Evolutionary conservation across 2,888 invertebrate genomes (phyloP).

Genomic region (Ctenicera cuprea): DNA sequence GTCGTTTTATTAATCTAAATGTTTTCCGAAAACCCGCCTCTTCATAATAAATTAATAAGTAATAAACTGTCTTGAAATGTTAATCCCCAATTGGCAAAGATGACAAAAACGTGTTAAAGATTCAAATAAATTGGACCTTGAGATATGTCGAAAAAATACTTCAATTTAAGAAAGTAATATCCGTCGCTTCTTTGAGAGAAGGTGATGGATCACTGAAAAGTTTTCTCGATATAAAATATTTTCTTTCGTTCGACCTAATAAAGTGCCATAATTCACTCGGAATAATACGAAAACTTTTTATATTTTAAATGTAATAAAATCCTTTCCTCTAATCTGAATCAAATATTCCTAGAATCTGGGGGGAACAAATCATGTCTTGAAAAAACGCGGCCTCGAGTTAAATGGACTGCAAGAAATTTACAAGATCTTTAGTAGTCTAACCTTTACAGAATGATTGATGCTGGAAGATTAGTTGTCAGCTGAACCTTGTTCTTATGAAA

Average conservation of each 20-base stretch:
- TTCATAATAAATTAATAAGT: too few relatives aligned
- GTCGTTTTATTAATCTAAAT: not conserved
- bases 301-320: slow-evolving; percentile 36
- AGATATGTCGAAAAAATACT: slow-evolving; percentile 14
- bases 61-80: not conserved
- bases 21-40: too few relatives aligned
- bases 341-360: slow-evolving; percentile 30
- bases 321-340: slow-evolving; percentile 32
- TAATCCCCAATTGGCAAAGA: not conserved
- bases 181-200: slow-evolving; percentile 13
- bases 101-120: not conserved
- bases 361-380: slow-evolving; percentile 34
- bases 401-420: slow-evolving; percentile 57
- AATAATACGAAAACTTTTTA: slow-evolving; percentile 40
- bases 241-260: slow-evolving; percentile 23
- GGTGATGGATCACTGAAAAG: slow-evolving; percentile 26
- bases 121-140: not conserved
- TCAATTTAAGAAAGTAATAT: slow-evolving; percentile 17
- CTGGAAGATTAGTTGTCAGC: slow-evolving; percentile 41
- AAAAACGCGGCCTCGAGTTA: slow-evolving; percentile 43
- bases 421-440: slow-evolving; percentile 53
- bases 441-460: slow-evolving; percentile 54
- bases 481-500: slow-evolving; percentile 36
- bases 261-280: slow-evolving; percentile 32
- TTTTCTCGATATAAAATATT: slow-evolving; percentile 23